phyloP scores from a whole-genome alignment of 2,888 invertebrate species.

The Sericinus montela region DNA sequence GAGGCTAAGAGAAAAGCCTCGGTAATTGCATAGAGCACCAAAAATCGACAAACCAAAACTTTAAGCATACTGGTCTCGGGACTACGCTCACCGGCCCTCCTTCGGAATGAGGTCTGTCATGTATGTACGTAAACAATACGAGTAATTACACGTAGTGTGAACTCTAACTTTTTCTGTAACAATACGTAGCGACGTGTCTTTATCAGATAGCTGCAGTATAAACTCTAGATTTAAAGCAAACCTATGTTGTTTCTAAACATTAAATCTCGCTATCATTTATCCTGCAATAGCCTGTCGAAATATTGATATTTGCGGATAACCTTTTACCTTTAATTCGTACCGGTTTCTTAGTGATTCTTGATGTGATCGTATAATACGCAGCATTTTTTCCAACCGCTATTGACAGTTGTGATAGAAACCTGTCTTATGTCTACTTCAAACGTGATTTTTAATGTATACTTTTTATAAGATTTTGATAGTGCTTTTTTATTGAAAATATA shows the following conservation, averaged over 20 bases:
- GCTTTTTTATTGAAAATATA: too few species aligned
- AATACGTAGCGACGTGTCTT: background rate
- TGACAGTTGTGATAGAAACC: slow-evolving; percentile 50
- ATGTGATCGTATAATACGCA: slow-evolving; percentile 49
- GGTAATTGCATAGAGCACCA: too few species aligned
- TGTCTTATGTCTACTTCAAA: slow-evolving; percentile 35
- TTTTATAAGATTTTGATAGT: too few species aligned
- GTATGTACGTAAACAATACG: too few species aligned
- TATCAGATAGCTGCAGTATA: background rate
- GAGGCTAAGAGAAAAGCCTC: too few species aligned
- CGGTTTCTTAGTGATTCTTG: slow-evolving; percentile 48
- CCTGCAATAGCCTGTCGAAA: slow-evolving; percentile 28
- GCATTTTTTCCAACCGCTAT: slow-evolving; percentile 51
- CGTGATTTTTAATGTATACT: slow-evolving; percentile 5
- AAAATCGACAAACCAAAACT: too few species aligned
- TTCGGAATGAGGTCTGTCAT: too few species aligned
- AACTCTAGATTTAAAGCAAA: background rate
- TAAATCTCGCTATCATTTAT: slow-evolving; percentile 14
- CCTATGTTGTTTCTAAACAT: slow-evolving; percentile 23
- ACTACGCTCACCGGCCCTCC: too few species aligned
- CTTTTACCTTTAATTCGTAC: slow-evolving; percentile 61
- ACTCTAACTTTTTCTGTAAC: background rate
- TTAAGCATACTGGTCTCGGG: too few species aligned
- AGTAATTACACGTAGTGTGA: too few species aligned
- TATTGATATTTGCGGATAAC: slow-evolving; percentile 53